A percentile compares a stretch with the other conserved stretches of the same genome.
Evolutionary conservation across 2,113 vertebrate species (phyloP).

Genomic region (Bambusicola thoracicus): DNA sequence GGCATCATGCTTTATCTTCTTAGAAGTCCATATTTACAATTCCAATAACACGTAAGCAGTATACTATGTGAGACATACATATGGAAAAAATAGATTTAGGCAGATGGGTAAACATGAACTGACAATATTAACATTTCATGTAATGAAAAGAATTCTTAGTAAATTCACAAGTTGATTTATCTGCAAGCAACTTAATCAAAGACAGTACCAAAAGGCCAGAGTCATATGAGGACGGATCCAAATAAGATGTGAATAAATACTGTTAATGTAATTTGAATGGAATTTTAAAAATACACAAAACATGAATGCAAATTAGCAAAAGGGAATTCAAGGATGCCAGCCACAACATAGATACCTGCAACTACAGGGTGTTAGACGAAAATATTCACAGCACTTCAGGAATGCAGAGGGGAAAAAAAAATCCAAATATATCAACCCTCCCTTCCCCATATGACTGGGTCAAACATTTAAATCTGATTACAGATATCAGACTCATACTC

Average conservation of each 20-base stretch:
- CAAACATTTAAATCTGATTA: not conserved
- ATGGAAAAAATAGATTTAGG: not conserved
- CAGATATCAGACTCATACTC: not conserved
- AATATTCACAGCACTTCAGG: not conserved
- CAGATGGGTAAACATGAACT: not conserved
- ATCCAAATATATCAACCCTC: not conserved
- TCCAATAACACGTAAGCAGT: not conserved
- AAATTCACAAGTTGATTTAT: not conserved
- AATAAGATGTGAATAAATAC: not conserved
- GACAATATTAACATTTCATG: not conserved
- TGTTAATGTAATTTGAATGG: not conserved
- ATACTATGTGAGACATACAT: not conserved
- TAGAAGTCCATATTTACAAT: not conserved
- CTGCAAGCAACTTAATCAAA: not conserved
- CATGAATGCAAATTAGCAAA: not conserved
- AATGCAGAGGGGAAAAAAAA: not conserved
- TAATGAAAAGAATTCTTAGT: not conserved
- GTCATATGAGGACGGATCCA: not conserved
- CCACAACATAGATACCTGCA: not conserved
- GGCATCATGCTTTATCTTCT: not conserved
- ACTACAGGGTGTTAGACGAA: not conserved
- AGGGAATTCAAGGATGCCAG: not conserved
- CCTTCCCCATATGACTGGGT: not conserved
- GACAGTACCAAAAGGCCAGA: not conserved
- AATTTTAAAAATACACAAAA: not conserved